Base-by-base conservation (phyloP, 1,140 invertebrate species). In the Aphaenogaster ashmeadi region DNA sequence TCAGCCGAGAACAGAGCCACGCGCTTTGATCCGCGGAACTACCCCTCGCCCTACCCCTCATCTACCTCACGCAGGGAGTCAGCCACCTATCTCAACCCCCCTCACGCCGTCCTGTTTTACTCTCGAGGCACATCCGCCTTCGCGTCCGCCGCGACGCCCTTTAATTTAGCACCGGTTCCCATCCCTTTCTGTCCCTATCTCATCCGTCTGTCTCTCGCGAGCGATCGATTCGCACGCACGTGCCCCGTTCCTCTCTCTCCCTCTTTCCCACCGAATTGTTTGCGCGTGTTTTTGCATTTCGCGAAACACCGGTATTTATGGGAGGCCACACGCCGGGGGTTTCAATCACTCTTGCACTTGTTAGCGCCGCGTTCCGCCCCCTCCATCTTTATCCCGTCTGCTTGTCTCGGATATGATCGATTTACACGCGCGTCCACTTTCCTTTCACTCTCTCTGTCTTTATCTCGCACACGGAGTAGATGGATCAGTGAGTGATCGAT, bases 101-200 rank as follows among this genome's bases (percentile, higher is more conserved):
- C 11, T 27, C 41, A 18, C 33, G 6, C 27, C 27, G 4, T 58
- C 60, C 90, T 91, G 90, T 90, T 93, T 90, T 92, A 88, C 87
- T 93, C 90, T 88, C 92, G 75, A 92, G 84, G 92, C 93, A 93
- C 93, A 93, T 93, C 89, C 91, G 89, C 93, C 91, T 92, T 92
- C 91, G 80, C 69, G 90, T 93, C 81, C 92, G 87, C 81, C 91
- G 85, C 88, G 88, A 90, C 87, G 89, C 87, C 90, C 88, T 89
- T 92, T 92, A 90, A 92, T 92, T 93, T 91, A 87, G 86, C 75
- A 66, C 88, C 77, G 21, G 66, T 83, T 78, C 89, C 89, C 88
- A 88, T 87, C 18, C 44, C 38, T 36, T 54, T 7, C 27, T 62
- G 18, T 38, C 38, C 27, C 80, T 78, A 74, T 60, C 79, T 77